Evolutionary conservation across 2,113 vertebrate species (phyloP), one percentile per base, ranked within the genome.

Genomic region (Stegostoma tigrinum): DNA sequence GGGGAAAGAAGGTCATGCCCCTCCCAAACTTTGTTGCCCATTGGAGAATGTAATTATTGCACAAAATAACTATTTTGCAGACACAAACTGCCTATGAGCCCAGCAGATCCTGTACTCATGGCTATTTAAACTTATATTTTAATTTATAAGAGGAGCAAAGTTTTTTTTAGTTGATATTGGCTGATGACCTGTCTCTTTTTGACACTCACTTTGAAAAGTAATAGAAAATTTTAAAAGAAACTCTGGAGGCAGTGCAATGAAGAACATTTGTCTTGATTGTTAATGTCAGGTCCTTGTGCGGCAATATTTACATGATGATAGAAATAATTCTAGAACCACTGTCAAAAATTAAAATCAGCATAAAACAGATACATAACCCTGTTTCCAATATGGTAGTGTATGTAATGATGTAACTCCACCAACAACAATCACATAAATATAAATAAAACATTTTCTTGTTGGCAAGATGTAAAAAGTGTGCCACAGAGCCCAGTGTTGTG

Each of bases 41-140:
- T 27, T 96, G 42, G 78, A 67, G 55, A 96, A 96, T 67, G 34
- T 97, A 45, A 96, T 96, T 78, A 96, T 96, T 19, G 89, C 97
- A 38, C 85, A 89, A 96, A 97, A 97, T 97, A 70, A 80, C 30
- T 23, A 45, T 72, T 89, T 10, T 75, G 75, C 8, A n/a, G 12
- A 78, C 75, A 38, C 48, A 48, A 48, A 12, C 70, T 75, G 27
- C 5, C 21, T 27, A 2, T 52, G 45, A 87, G 1, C 6, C 45
- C 83, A 75, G 83, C 48, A 23, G 1, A 85, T 17, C 42, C 3
- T 15, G 42, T 19, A 19, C 42, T 45, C 12, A 24, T 72, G 75
- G 75, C 75, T 78, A n/a, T 78, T 78, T 14, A 78, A n/a, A 78
- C 10, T 14, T 27, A 24, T 24, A 48, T 48, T 48, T 89, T 55